Base-by-base conservation (phyloP, 1,140 invertebrate species). In the Colletes latitarsis region DNA sequence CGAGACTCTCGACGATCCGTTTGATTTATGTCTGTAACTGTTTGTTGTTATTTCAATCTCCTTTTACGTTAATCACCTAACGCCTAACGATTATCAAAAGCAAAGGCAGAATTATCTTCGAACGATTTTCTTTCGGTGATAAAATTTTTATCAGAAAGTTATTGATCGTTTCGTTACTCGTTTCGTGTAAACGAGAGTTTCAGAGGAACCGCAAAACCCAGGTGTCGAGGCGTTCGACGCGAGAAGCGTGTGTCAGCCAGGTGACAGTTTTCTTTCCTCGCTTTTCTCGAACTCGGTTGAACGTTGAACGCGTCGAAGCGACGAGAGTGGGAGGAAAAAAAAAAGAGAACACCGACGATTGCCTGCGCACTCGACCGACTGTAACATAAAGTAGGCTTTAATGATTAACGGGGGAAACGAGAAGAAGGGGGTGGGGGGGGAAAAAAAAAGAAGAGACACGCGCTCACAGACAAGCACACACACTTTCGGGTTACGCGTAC, bases 341-440 rank as follows among this genome's bases (percentile, higher is more conserved):
- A 57, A 79, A 63, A 55, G 41, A 57, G 39, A 21, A 46, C 55
- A 71, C 46, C 58, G 73, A 85, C 58, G 75, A 64, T 75, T 84
- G 89, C 89, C 82, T 85, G 88, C 89, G 89, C 87, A 88, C 90
- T 91, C 88, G 83, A 87, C 83, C 82, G 89, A 88, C 79, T 83
- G 85, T 87, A 89, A 89, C 69, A 73, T 86, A 87, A 86, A 88
- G 79, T 87, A 87, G 81, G 70, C 78, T 76, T 88, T 86, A 88
- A 82, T 80, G 71, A 83, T 80, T 86, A 81, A 87, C 78, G 77
- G 69, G 60, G 58, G 72, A 83, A 85, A 75, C 70, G 77, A 62
- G 64, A 71, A 74, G 53, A 74, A 63, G 66, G 49, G 55, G 8
- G 70, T 70, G 58, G 55, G 53, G 55, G 8, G 70, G 73, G 53